Evolutionary conservation across 2,797 vertebrate genomes (phyloP).

Genomic region (Parambassis ranga): DNA sequence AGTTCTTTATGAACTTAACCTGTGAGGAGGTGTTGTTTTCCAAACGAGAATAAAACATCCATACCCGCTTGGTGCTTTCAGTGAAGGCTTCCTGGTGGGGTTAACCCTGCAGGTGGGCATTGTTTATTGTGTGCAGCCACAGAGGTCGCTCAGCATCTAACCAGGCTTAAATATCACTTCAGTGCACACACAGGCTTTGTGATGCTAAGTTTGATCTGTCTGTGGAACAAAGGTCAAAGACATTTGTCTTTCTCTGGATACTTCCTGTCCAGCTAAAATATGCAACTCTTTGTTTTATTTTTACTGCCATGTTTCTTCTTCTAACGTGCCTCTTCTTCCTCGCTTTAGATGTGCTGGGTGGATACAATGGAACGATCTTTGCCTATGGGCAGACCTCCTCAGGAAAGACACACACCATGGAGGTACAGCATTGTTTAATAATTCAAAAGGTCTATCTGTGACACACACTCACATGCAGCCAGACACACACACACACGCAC

Average conservation of each 20-base stretch:
- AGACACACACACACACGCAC: neutral
- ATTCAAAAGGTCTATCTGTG: constrained; percentile 39
- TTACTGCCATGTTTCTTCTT: neutral
- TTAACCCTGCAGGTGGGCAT: constrained; percentile 26
- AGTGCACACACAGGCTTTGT: constrained; percentile 16
- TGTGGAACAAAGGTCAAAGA: constrained; percentile 39
- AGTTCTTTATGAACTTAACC: constrained; percentile 27
- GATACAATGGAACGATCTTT: constrained; percentile 97
- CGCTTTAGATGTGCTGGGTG: constrained; percentile 88
- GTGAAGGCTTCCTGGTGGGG: constrained; percentile 6
- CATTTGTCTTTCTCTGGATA: constrained; percentile 21
- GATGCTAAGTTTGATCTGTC: constrained; percentile 13
- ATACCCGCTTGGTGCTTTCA: neutral
- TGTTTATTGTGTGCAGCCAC: constrained; percentile 48
- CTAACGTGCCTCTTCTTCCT: constrained; percentile 12
- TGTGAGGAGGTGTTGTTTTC: constrained; percentile 6
- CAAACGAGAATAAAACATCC: constrained; percentile 21
- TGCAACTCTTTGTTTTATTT: accelerated
- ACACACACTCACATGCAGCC: neutral
- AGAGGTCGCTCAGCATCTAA: constrained; percentile 27
- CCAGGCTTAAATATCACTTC: constrained; percentile 35
- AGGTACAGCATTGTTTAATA: constrained; percentile 80
- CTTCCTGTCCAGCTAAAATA: neutral
- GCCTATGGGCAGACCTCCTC: constrained; percentile 97
- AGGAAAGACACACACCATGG: constrained; percentile 98